These are phyloP conservation scores for Indri indri DNA, from an alignment of 2,113 vertebrate species.

Conservation along the genomic window DNA sequence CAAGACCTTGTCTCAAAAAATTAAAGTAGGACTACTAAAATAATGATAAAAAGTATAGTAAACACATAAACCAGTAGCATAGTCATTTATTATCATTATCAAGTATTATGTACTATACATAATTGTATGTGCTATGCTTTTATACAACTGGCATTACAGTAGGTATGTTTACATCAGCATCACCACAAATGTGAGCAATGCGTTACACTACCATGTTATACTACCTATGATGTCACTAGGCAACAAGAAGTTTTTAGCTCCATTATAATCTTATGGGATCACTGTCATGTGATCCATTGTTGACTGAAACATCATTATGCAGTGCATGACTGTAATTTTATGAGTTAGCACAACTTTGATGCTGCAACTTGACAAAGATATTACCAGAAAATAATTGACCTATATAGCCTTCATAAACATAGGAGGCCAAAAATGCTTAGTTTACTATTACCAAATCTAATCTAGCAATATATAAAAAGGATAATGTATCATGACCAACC, in stretches of 20 bases:
- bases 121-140: background rate
- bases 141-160: background rate
- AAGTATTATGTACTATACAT: background rate
- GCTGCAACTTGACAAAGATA: background rate
- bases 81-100: background rate
- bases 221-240: background rate
- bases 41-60: background rate
- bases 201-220: background rate
- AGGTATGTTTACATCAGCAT: background rate
- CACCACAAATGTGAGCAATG: background rate
- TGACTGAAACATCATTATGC: background rate
- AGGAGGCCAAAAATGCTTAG: background rate
- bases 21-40: background rate
- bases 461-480: conserved; percentile 31
- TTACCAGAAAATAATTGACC: conserved; percentile 19
- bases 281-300: background rate
- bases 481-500: background rate
- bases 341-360: background rate
- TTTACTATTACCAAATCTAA: background rate
- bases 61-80: background rate
- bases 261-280: background rate
- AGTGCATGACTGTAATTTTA: background rate
- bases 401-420: background rate
- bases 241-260: background rate
- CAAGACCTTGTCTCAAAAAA: no score